Percentiles rank a stretch among this genome's conserved stretches.
phyloP scores from a whole-genome alignment of 2,888 invertebrate genomes.

The Drosophila maculinotata region DNA sequence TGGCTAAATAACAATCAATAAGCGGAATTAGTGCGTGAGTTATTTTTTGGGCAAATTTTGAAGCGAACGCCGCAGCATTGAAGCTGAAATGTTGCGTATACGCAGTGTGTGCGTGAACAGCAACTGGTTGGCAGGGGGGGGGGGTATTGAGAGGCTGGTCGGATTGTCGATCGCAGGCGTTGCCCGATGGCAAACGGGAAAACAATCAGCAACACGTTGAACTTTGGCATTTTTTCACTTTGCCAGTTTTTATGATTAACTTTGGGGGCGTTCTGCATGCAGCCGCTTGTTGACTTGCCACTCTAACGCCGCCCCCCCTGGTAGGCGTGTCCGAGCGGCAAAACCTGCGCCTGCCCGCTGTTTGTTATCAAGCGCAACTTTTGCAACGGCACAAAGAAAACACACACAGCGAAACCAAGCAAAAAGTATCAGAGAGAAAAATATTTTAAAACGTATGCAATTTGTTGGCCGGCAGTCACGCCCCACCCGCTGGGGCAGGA shows the following conservation, averaged over 20 bases:
- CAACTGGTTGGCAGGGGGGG: neutral
- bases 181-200: constrained; percentile 9
- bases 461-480: constrained; percentile 59
- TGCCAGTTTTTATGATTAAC: constrained; percentile 40
- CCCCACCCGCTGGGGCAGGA: constrained; percentile 39
- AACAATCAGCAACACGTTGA: constrained; percentile 45
- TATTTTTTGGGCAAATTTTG: constrained; percentile 5
- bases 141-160: neutral
- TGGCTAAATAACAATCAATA: constrained; percentile 27
- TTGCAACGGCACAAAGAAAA: constrained; percentile 26
- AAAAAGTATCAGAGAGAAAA: constrained; percentile 25
- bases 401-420: constrained; percentile 1
- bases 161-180: constrained; percentile 15
- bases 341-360: neutral
- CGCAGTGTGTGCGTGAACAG: constrained; percentile 3
- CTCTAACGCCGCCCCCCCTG: constrained; percentile 9
- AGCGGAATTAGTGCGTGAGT: no score
- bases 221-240: constrained; percentile 24
- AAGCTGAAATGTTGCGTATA: constrained; percentile 33
- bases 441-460: constrained; percentile 62
- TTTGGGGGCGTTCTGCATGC: constrained; percentile 22
- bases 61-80: no score
- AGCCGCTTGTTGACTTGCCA: constrained; percentile 11
- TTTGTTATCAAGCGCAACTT: constrained; percentile 48
- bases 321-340: no score